Evolutionary conservation across 2,113 vertebrate species (phyloP).

Genomic region (Nesospiza acunhae): DNA sequence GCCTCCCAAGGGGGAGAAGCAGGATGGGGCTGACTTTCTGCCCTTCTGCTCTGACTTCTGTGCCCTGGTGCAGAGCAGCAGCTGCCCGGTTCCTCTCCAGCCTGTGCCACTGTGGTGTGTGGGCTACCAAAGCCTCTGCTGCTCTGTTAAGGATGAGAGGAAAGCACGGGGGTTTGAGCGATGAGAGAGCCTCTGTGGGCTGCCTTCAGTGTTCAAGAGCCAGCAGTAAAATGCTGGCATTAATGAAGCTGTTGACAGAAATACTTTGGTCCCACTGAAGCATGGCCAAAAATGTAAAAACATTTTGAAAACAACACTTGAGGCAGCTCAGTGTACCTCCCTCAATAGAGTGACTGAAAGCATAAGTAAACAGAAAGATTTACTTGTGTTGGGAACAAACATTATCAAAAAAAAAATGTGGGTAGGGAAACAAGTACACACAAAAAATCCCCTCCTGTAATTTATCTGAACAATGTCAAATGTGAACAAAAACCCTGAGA

Average conservation of each 20-base stretch:
- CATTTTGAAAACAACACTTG: slow-evolving; percentile 10
- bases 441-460: slow-evolving; percentile 23
- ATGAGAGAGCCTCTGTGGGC: neutral
- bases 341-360: neutral
- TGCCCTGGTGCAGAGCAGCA: neutral
- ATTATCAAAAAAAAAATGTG: neutral
- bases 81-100: neutral
- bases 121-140: neutral
- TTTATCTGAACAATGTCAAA: slow-evolving; percentile 56
- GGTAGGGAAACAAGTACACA: neutral
- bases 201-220: neutral
- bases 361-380: neutral
- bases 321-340: neutral
- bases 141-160: neutral
- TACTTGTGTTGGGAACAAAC: neutral
- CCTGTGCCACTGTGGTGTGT: rapidly evolving
- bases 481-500: slow-evolving; percentile 53
- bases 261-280: neutral
- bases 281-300: neutral
- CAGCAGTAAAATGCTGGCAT: neutral
- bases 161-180: rapidly evolving
- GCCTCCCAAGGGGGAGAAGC: rapidly evolving
- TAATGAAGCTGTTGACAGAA: slow-evolving; percentile 31
- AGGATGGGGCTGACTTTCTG: rapidly evolving
- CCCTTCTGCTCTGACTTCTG: neutral